Percentiles rank a stretch among this genome's conserved stretches.
phyloP scores from a whole-genome alignment of 2,888 invertebrate species.

The Oligia latruncula region DNA sequence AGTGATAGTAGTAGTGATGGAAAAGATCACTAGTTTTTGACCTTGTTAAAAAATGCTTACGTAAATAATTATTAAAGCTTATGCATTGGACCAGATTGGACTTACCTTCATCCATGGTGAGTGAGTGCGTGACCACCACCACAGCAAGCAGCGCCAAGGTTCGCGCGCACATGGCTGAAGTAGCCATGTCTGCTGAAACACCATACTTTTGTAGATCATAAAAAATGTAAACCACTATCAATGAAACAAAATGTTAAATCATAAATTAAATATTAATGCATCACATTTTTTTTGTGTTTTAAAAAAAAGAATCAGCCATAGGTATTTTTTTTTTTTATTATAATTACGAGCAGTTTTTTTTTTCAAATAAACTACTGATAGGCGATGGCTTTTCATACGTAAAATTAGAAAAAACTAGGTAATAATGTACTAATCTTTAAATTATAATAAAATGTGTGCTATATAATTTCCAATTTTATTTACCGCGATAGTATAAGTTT shows the following conservation, averaged over 20 bases:
- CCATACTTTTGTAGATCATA: slow-evolving; percentile 31
- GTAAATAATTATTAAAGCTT: too few species aligned
- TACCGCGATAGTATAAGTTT: slow-evolving; percentile 66
- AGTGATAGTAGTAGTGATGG: slow-evolving; percentile 3
- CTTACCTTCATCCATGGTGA: slow-evolving; percentile 89
- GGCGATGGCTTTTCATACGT: background rate
- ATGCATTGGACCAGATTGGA: too few species aligned
- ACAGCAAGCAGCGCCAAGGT: slow-evolving; percentile 76
- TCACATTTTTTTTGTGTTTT: background rate
- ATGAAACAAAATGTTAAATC: background rate
- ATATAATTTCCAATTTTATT: slow-evolving; percentile 39
- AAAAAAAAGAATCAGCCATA: background rate
- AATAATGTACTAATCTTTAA: background rate
- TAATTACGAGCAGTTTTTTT: background rate
- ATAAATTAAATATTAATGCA: background rate
- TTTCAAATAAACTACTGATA: background rate
- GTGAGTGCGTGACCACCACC: slow-evolving; percentile 76
- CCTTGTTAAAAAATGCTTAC: background rate
- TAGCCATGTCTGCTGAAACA: slow-evolving; percentile 79
- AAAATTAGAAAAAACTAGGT: background rate
- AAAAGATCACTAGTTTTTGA: slow-evolving; percentile 2
- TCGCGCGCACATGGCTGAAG: slow-evolving; percentile 76
- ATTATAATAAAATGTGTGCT: background rate
- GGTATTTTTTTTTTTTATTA: background rate
- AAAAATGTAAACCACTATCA: background rate